phyloP scores from a whole-genome alignment of 2,797 vertebrate species.

The Clarias fuscus region DNA sequence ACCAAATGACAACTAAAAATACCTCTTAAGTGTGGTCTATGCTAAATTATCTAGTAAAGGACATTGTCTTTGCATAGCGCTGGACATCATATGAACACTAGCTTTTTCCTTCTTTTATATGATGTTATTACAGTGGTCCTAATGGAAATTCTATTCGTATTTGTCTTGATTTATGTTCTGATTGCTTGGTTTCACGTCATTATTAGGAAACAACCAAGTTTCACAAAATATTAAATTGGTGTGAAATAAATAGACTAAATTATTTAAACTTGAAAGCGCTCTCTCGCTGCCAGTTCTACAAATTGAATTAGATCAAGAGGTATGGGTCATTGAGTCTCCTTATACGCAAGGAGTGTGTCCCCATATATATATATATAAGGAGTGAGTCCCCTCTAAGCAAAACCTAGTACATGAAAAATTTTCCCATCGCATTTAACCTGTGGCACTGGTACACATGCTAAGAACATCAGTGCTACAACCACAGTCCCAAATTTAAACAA shows the following conservation, averaged over 20 bases:
- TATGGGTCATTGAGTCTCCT: neutral
- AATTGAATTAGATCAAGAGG: neutral
- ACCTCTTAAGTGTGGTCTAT: neutral
- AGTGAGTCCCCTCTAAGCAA: neutral
- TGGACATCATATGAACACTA: neutral
- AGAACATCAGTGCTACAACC: neutral
- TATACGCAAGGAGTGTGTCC: neutral
- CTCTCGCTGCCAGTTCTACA: neutral
- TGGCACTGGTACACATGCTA: neutral
- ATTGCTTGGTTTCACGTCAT: neutral
- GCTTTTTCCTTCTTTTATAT: neutral
- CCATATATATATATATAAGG: neutral
- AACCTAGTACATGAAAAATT: neutral
- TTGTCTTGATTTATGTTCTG: neutral
- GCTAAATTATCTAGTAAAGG: neutral
- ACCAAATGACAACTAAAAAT: neutral
- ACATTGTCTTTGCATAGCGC: neutral
- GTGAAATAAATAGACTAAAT: slow-evolving; percentile 1
- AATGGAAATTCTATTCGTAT: neutral
- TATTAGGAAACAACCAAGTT: neutral
- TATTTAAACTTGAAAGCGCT: neutral
- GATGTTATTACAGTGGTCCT: neutral
- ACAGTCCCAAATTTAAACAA: neutral
- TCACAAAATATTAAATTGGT: neutral
- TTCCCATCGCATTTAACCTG: neutral